phyloP scores from a whole-genome alignment of 2,113 vertebrate species.

The Sphaerodactylus townsendi region DNA sequence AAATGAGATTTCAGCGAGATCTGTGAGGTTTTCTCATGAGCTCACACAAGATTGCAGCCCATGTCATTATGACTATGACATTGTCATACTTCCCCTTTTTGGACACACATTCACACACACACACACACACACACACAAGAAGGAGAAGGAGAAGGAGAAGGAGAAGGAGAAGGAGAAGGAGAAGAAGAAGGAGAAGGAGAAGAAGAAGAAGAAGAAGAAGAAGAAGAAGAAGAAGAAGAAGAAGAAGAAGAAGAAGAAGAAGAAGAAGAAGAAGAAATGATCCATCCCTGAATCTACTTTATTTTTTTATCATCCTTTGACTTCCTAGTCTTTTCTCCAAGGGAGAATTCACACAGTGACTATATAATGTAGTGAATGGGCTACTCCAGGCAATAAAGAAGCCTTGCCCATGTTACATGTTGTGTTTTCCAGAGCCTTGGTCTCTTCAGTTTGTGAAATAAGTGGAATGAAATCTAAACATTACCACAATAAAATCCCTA shows the following conservation, averaged over 20 bases:
- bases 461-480: constrained; percentile 46
- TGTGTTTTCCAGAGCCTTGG: constrained; percentile 18
- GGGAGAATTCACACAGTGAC: neutral
- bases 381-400: constrained; percentile 25
- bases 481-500: constrained; percentile 36
- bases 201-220: too few species aligned
- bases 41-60: too few species aligned
- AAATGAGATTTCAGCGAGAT: too few species aligned
- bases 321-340: constrained; percentile 28
- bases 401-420: neutral
- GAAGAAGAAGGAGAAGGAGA: too few species aligned
- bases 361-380: constrained; percentile 7
- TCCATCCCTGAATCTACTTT: neutral
- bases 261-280: too few species aligned
- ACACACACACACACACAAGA: too few species aligned
- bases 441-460: constrained; percentile 34
- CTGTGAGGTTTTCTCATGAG: too few species aligned
- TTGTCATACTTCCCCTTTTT: neutral
- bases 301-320: constrained; percentile 25
- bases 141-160: too few species aligned
- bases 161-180: too few species aligned
- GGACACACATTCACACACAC: neutral
- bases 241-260: too few species aligned
- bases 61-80: too few species aligned
- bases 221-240: too few species aligned